These are phyloP conservation scores for Cairina moschata DNA, from an alignment of 2,113 vertebrate species.

Conservation along the genomic window DNA sequence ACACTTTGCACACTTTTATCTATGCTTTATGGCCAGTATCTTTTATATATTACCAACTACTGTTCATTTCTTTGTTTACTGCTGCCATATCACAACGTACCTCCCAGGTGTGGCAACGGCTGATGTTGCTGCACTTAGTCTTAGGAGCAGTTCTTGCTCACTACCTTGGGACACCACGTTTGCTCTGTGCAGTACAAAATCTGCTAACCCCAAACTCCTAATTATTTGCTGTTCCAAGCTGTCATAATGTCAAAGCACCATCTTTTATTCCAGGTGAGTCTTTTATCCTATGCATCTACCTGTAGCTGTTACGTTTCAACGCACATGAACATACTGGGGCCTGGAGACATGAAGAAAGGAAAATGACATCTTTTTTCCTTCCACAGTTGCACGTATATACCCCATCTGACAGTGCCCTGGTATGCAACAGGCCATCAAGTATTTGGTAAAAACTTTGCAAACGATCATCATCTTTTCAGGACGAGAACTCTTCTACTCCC, in stretches of 20 bases:
- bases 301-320: not conserved
- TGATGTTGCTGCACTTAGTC: not conserved
- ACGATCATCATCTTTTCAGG: not conserved
- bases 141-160: not conserved
- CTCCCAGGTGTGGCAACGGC: not conserved
- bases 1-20: not conserved
- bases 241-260: not conserved
- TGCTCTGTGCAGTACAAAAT: not conserved
- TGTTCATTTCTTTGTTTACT: not conserved
- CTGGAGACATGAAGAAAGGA: not conserved
- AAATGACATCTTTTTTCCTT: not conserved
- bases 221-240: not conserved
- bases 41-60: not conserved
- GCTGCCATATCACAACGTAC: not conserved
- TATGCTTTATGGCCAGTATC: not conserved
- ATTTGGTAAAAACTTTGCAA: not conserved
- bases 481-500: not conserved
- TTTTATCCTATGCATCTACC: not conserved
- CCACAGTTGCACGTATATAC: accelerated
- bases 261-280: not conserved
- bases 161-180: not conserved
- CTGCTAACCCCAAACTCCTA: not conserved
- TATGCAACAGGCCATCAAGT: not conserved
- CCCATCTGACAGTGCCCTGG: not conserved
- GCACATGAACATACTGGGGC: not conserved